Evolutionary conservation across 2,797 vertebrate species (phyloP).

Genomic region (Danionella dracula): DNA sequence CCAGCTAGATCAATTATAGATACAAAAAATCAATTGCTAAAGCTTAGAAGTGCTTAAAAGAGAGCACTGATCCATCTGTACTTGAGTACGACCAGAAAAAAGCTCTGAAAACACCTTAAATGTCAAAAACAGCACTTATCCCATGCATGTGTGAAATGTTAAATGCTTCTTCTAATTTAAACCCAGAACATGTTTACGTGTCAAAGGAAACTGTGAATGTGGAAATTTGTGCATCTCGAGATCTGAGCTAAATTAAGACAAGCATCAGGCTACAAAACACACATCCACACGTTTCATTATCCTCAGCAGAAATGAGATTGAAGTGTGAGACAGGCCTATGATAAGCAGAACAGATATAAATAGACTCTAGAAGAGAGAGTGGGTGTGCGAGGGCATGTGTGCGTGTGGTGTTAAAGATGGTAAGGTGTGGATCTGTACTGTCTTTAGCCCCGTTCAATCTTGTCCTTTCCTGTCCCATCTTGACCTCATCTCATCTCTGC

Average conservation of each 20-base stretch:
- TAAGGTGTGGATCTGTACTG: not conserved
- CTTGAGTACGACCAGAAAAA: not conserved
- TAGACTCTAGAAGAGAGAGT: not conserved
- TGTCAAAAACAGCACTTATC: not conserved
- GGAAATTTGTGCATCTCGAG: not conserved
- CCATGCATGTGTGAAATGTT: not conserved
- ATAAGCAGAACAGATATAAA: conserved; percentile 38
- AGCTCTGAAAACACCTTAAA: not conserved
- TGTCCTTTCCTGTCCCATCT: too few relatives aligned
- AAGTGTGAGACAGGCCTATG: conserved; percentile 14
- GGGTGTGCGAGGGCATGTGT: too few relatives aligned
- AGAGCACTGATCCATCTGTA: not conserved
- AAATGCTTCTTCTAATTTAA: conserved; percentile 2
- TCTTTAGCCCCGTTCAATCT: not conserved
- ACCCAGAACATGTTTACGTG: not conserved
- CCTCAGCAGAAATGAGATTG: conserved; percentile 19
- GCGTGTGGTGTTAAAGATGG: conserved; percentile 9
- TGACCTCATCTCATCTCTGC: conserved; percentile 11
- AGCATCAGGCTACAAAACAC: not conserved
- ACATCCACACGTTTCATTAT: not conserved
- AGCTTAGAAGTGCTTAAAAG: not conserved
- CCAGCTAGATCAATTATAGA: not conserved
- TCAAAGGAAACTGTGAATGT: conserved; percentile 1
- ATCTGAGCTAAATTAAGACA: conserved; percentile 24
- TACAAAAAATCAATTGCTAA: not conserved